These are phyloP conservation scores for Augiades crinisus DNA, from an alignment of 2,888 invertebrate genomes.

Conservation along the genomic window DNA sequence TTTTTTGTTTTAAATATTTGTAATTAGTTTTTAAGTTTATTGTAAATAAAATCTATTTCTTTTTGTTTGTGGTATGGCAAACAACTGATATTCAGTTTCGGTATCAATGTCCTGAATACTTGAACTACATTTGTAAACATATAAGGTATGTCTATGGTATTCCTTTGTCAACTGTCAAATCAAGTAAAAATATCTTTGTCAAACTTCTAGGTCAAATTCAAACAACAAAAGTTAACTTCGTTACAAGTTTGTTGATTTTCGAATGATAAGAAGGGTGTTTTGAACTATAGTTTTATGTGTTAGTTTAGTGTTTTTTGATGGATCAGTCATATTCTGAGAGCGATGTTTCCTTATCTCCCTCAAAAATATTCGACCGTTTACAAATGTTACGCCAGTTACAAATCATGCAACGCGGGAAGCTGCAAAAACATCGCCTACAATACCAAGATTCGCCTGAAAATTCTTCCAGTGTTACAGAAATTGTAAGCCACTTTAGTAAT, in stretches of 20 bases:
- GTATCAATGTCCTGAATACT: too few species aligned
- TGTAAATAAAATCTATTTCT: too few species aligned
- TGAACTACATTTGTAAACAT: too few species aligned
- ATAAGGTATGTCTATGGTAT: too few species aligned
- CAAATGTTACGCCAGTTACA: conserved; percentile 67
- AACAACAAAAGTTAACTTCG: not conserved
- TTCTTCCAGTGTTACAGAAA: conserved; percentile 62
- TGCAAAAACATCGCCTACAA: conserved; percentile 64
- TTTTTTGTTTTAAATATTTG: too few species aligned
- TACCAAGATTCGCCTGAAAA: conserved; percentile 58
- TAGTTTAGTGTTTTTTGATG: conserved; percentile 40
- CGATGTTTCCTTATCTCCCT: conserved; percentile 67
- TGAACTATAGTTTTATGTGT: not conserved
- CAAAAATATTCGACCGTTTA: conserved; percentile 66
- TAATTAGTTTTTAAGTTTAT: too few species aligned
- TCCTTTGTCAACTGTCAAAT: not conserved
- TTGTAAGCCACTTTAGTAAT: conserved; percentile 68
- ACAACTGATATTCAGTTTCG: too few species aligned
- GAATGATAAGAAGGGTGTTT: too few species aligned
- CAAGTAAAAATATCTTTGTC: too few species aligned
- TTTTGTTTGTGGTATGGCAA: too few species aligned
- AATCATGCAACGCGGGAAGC: conserved; percentile 67
- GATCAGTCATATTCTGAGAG: conserved; percentile 64
- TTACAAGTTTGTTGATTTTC: not conserved
- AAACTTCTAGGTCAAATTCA: too few species aligned